These are phyloP conservation scores for Opisthocomus hoazin DNA, from an alignment of 2,113 vertebrate species.

Conservation along the genomic window DNA sequence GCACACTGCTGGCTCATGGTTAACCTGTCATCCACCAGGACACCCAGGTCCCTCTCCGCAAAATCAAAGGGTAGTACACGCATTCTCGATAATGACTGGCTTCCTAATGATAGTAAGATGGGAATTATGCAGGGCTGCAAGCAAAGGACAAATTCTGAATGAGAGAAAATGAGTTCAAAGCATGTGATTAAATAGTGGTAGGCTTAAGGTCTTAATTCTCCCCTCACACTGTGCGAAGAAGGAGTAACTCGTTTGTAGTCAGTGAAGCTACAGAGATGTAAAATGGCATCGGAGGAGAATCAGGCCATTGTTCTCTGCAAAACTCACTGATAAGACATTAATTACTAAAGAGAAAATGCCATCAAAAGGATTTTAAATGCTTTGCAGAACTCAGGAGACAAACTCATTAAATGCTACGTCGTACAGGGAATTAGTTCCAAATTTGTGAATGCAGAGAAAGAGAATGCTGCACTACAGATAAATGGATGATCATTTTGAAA, in stretches of 20 bases:
- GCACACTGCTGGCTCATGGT: no score
- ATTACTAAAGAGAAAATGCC: conserved; percentile 56
- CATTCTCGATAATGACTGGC: background rate
- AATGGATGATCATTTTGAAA: background rate
- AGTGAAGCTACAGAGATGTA: conserved; percentile 26
- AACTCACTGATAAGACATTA: conserved; percentile 61
- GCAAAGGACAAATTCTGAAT: conserved; percentile 16
- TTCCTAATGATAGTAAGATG: background rate
- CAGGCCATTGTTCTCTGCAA: conserved; percentile 48
- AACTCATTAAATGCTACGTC: conserved; percentile 52
- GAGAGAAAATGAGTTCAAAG: conserved; percentile 21
- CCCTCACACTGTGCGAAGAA: background rate
- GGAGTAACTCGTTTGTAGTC: conserved; percentile 41
- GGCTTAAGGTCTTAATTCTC: conserved; percentile 38
- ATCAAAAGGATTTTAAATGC: conserved; percentile 59
- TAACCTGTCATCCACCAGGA: no score
- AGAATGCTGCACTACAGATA: conserved; percentile 3
- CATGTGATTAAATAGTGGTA: conserved; percentile 19
- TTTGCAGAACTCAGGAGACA: conserved; percentile 54
- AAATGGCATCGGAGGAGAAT: conserved; percentile 36
- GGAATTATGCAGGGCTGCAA: background rate
- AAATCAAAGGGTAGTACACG: background rate
- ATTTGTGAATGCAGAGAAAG: conserved; percentile 27
- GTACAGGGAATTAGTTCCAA: conserved; percentile 43
- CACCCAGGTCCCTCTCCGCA: no score